Evolutionary conservation across 2,113 vertebrate genomes (phyloP).

Genomic region (Neofelis nebulosa): DNA sequence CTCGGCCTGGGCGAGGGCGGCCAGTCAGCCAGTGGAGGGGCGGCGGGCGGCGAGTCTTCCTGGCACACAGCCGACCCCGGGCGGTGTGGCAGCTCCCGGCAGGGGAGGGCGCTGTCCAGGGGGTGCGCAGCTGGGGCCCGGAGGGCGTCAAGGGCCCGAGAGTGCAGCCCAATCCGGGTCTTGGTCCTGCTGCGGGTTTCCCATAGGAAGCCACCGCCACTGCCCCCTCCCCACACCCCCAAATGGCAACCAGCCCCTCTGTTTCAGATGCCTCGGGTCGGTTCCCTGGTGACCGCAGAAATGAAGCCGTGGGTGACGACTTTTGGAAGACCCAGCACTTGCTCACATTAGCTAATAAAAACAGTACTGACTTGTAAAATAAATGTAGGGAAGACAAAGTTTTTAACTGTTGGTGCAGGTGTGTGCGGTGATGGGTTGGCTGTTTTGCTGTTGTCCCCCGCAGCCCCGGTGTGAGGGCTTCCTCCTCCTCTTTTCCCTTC

Average conservation of each 20-base stretch:
- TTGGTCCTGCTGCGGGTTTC: not conserved
- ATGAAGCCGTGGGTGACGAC: not conserved
- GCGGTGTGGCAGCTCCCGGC: accelerated
- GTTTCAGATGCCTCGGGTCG: accelerated
- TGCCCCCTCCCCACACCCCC: not conserved
- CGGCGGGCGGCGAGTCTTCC: not conserved
- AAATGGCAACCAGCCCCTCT: too few species aligned
- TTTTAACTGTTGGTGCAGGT: not conserved
- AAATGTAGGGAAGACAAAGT: not conserved
- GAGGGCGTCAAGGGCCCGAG: accelerated
- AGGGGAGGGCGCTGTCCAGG: not conserved
- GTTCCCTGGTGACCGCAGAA: not conserved
- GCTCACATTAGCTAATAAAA: not conserved
- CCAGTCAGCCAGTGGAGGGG: not conserved
- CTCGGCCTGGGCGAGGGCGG: not conserved
- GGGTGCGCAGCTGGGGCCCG: not conserved
- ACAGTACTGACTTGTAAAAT: not conserved
- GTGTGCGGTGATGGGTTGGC: accelerated
- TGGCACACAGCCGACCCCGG: accelerated
- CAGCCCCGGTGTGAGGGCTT: not conserved
- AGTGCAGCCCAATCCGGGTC: not conserved
- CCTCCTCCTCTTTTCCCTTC: not conserved
- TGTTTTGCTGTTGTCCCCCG: not conserved
- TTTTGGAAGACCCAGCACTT: not conserved
- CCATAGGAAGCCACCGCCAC: not conserved